These are phyloP conservation scores for Leptocoma aspasia DNA, from an alignment of 2,113 vertebrate species.

Conservation along the genomic window DNA sequence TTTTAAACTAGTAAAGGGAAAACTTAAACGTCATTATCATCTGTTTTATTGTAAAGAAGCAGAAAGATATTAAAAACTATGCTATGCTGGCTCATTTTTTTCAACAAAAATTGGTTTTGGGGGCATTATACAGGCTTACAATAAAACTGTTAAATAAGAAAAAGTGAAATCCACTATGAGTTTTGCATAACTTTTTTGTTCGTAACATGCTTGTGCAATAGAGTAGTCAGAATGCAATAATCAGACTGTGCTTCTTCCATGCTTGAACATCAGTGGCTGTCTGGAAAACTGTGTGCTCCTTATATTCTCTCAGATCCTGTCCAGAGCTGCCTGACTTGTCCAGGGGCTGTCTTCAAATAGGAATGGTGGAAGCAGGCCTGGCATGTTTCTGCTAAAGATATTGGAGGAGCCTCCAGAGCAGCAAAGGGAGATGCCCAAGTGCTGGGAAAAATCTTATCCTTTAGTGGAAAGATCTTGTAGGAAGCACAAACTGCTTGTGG, in stretches of 20 bases:
- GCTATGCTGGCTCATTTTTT: not conserved
- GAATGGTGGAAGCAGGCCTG: not conserved
- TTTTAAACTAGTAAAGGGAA: not conserved
- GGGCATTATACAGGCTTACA: not conserved
- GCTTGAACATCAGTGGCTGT: not conserved
- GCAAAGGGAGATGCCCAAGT: not conserved
- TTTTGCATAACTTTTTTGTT: not conserved
- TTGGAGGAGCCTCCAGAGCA: not conserved
- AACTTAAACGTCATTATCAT: not conserved
- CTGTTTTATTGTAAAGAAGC: not conserved
- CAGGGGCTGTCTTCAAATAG: not conserved
- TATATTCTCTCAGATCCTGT: not conserved
- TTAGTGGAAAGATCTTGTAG: not conserved
- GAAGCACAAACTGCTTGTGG: not conserved
- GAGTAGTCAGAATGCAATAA: not conserved
- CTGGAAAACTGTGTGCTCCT: not conserved
- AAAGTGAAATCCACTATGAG: not conserved
- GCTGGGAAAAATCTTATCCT: not conserved
- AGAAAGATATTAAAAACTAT: not conserved
- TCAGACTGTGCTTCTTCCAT: not conserved
- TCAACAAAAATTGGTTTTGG: not conserved
- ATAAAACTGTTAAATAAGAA: constrained; percentile 4
- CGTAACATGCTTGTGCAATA: not conserved
- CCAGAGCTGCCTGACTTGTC: not conserved
- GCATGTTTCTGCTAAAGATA: not conserved